phyloP scores from a whole-genome alignment of 1,140 invertebrate genomes.

The Hyposmocoma kahamanoa region DNA sequence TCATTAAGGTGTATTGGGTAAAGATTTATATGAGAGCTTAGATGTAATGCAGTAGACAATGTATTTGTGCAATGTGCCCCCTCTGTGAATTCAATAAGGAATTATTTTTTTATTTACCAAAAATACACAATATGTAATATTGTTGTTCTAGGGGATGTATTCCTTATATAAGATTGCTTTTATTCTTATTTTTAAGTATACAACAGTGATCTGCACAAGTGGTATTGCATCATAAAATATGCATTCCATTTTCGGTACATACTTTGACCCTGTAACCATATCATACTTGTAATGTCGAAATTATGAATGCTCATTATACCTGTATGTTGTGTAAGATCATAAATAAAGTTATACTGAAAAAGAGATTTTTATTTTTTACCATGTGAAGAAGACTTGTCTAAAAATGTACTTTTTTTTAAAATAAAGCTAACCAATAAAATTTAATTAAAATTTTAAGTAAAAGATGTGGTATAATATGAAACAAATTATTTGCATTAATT shows the following conservation, averaged over 20 bases:
- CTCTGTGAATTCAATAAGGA: conserved; percentile 24
- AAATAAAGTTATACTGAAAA: conserved; percentile 57
- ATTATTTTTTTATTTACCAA: conserved; percentile 45
- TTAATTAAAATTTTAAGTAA: too few species aligned
- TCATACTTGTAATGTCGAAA: conserved; percentile 58
- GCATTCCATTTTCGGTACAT: conserved; percentile 61
- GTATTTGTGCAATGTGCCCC: conserved; percentile 37
- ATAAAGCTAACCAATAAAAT: too few species aligned
- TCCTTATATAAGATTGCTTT: conserved; percentile 59
- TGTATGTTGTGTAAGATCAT: conserved; percentile 69
- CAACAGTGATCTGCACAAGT: conserved; percentile 56
- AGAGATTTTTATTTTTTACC: neutral
- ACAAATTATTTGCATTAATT: too few species aligned
- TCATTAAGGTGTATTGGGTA: conserved; percentile 60
- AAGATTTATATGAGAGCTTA: conserved; percentile 53
- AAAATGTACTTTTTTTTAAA: too few species aligned
- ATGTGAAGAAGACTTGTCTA: too few species aligned
- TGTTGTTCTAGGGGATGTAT: conserved; percentile 55
- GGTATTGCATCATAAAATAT: conserved; percentile 39
- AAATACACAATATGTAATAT: conserved; percentile 29
- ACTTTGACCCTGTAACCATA: conserved; percentile 53
- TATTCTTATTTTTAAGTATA: conserved; percentile 52
- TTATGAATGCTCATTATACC: conserved; percentile 67
- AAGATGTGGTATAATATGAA: too few species aligned
- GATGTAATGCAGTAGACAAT: conserved; percentile 40